Conservation (phyloP, 2,888 invertebrate genomes). For the Lasioglossum vierecki region DNA sequence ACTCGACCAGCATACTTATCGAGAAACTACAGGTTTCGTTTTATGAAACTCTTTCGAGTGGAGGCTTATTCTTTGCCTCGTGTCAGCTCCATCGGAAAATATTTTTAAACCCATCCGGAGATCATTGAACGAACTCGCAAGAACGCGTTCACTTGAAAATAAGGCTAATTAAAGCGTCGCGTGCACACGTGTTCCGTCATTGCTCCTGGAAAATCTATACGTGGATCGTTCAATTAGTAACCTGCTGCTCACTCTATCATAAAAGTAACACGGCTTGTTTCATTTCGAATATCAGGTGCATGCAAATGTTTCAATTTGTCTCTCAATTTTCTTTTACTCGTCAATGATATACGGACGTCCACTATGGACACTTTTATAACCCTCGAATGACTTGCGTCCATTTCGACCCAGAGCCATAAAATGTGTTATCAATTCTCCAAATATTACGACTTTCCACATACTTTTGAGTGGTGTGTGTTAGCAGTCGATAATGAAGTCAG, state of each 20-base stretch:
- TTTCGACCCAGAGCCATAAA: too few relatives aligned
- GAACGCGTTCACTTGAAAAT: slow-evolving; percentile 18
- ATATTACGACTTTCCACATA: background rate
- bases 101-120: slow-evolving; percentile 43
- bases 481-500: background rate
- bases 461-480: background rate
- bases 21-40: slow-evolving; percentile 55
- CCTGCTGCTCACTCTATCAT: background rate
- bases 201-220: background rate
- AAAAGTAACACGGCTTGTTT: background rate
- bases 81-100: slow-evolving; percentile 46
- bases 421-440: background rate
- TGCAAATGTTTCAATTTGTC: background rate
- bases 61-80: slow-evolving; percentile 21
- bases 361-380: background rate
- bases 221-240: background rate
- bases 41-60: slow-evolving; percentile 49
- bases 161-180: slow-evolving; percentile 36
- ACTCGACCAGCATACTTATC: slow-evolving; percentile 52
- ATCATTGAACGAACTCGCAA: slow-evolving; percentile 12
- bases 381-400: background rate
- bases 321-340: background rate
- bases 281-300: background rate
- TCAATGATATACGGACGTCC: background rate
- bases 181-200: background rate